Base-by-base conservation (phyloP, 2,113 vertebrate genomes). In the Chaetodon auriga region DNA sequence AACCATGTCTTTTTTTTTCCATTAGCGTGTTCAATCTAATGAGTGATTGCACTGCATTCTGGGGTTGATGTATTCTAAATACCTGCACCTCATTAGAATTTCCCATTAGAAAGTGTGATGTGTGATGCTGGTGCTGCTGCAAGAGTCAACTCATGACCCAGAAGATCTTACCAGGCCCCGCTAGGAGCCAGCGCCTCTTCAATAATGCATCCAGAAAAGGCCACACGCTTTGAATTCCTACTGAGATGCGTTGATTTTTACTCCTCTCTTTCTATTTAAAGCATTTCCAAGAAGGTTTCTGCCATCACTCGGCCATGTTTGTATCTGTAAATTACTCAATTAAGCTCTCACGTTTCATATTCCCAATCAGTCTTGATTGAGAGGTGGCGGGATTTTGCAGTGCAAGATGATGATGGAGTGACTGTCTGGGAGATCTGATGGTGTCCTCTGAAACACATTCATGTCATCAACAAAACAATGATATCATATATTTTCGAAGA, bases 81-180 rank as follows among this genome's bases (percentile, higher is more conserved):
- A 83, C 72, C 64, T 80, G 70, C 60, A 58, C 25, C 82, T 86
- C 75, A 82, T 92, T 86, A 88, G 35, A 70, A 77, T 81, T 75
- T 87, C 64, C 54, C 54, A 83, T 89, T 78, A 77, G 46, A 77
- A 73, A 54, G 69, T 57, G 70, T 68, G 62, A 58, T 51, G 70
- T 68, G 58, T 25, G 23, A 63, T 54, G 55, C 65, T 19, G 13
- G 4, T 68, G 51, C 54, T 78, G 53, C 71, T 54, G 49, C 58
- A 78, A 45, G 64, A 78, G 65, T 65, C 57, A 41, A 41, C 74
- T 80, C 75, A 35, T 65, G 77, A 78, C 73, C 36, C 55, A 57
- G 51, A 35, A 71, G 75, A 80, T 83, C 49, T 66, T 45, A 38
- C 21, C 45, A 14, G 15, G 74, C 51, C 62, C 62, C 30, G 4